Evolutionary conservation across 2,797 vertebrate species (phyloP).

Genomic region (Tapera naevia): DNA sequence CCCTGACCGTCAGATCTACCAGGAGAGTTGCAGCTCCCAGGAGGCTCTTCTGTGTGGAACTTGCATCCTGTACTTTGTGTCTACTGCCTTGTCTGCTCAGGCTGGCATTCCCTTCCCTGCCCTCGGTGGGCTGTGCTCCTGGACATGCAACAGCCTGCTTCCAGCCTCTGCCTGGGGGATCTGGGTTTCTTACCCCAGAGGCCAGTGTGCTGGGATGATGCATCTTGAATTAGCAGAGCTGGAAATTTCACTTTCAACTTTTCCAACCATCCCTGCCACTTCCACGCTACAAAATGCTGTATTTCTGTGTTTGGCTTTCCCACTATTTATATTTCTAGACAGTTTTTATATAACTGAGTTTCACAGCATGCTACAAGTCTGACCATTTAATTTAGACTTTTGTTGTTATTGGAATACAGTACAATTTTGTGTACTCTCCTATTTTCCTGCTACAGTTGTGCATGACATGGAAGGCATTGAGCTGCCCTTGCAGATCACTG

Average conservation of each 20-base stretch:
- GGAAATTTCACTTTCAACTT: conserved; percentile 31
- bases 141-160: neutral
- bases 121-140: neutral
- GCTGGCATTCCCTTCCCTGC: neutral
- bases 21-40: neutral
- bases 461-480: neutral
- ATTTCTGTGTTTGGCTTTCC: neutral
- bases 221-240: neutral
- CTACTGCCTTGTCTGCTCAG: neutral
- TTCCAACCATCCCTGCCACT: neutral
- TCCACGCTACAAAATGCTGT: neutral
- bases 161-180: neutral
- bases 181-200: neutral
- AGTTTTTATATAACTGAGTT: conserved; percentile 1
- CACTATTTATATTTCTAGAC: conserved; percentile 10
- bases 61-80: neutral
- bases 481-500: neutral
- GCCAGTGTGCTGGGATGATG: neutral
- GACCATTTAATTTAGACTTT: neutral
- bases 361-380: neutral
- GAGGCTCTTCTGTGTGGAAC: neutral
- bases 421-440: neutral
- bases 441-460: neutral
- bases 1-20: neutral
- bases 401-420: conserved; percentile 33